phyloP scores from a whole-genome alignment of 2,888 invertebrate genomes.

The Chironomus tentans region DNA sequence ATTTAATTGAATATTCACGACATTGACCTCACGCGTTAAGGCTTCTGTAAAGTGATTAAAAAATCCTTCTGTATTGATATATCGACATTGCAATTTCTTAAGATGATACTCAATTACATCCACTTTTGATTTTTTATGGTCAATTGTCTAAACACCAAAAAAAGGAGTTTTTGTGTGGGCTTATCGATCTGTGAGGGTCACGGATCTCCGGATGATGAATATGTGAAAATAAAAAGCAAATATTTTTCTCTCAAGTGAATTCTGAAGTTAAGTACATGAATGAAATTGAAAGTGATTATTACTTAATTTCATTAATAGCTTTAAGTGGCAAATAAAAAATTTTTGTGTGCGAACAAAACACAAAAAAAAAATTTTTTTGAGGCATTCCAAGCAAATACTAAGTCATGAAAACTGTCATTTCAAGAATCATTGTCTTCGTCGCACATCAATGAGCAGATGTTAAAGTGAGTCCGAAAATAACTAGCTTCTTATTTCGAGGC shows the following conservation, averaged over 20 bases:
- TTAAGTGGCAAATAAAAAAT: not conserved
- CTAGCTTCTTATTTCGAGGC: no score
- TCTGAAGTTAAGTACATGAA: not conserved
- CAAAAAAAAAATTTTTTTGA: not conserved
- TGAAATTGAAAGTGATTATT: conserved; percentile 6
- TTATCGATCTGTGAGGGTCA: not conserved
- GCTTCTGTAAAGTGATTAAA: not conserved
- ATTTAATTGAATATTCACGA: not conserved
- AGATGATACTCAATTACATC: not conserved
- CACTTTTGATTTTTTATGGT: not conserved
- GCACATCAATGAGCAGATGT: not conserved
- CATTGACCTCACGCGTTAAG: not conserved
- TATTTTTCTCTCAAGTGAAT: not conserved
- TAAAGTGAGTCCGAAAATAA: no score
- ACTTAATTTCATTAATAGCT: not conserved
- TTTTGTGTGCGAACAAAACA: not conserved
- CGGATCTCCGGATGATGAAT: not conserved
- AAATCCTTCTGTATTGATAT: not conserved
- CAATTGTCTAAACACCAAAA: not conserved
- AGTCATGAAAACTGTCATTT: not conserved
- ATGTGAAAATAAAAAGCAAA: no score
- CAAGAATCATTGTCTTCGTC: conserved; percentile 4
- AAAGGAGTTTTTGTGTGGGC: not conserved
- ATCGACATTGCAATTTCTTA: not conserved
- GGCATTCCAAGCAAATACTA: no score